Base-by-base conservation (phyloP, 2,888 invertebrate species). In the Pterostichus madidus region DNA sequence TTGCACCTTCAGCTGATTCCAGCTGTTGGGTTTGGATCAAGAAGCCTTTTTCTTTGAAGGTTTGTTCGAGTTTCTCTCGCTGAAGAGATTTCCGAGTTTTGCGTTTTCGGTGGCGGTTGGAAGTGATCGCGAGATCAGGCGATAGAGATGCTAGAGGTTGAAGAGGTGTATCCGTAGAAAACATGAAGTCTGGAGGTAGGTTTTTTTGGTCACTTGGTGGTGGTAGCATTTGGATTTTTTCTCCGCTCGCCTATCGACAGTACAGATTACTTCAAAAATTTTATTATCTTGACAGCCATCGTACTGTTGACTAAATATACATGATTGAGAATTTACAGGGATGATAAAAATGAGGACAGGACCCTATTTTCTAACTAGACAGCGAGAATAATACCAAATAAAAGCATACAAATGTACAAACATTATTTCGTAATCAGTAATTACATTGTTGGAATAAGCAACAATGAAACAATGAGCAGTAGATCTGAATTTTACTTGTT, bases 41-140 rank as follows among this genome's bases (percentile, higher is more conserved):
- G 88, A 98, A 97, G 0, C 97, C 97, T 87, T 97, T 97, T 88
- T 97, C 97, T 87, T 96, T 96, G 88, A 98, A 97, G 0, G 97
- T 97, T 89, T 97, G 96, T 89, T 97, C 97, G 6, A 98, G 90
- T 87, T 97, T 97, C 87, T 97, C 97, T 31, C 97, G 90, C 86
- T 96, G 96, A 35, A 96, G 89, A n/a, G 96, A 96, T 87, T 96
- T 95, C 56, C 96, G 90, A 0, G 96, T 94, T 87, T 96, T 96
- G 61, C 96, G 91, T 87, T 96, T 96, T 80, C 91, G 89, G 78
- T 92, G 91, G 46, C 91, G 91, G 80, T 61, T 49, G 8, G 73
- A 56, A 15, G 5, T 56, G n/a, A 85, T 84, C 31, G 68, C 85
- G 24, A 86, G 77, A 31, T 87, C 87, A 32, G 85, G 86, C 8